These are phyloP conservation scores for Drosophila triauraria DNA, from an alignment of 1,140 invertebrate species.

Conservation along the genomic window DNA sequence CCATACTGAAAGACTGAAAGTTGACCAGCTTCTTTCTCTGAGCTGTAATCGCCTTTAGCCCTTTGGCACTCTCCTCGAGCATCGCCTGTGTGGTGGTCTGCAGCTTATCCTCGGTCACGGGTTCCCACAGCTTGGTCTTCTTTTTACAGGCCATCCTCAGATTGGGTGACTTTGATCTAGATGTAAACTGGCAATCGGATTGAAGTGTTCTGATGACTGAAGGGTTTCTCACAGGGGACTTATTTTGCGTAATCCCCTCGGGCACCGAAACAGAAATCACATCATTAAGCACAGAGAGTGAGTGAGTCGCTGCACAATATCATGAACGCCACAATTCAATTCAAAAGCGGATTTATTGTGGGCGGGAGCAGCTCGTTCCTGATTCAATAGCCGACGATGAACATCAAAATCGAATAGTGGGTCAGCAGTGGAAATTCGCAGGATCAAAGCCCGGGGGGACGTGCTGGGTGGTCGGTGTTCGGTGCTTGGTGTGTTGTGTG, in stretches of 20 bases:
- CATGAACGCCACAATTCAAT: constrained; percentile 51
- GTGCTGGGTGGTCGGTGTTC: not conserved
- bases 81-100: constrained; percentile 64
- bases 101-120: constrained; percentile 48
- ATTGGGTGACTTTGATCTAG: not conserved
- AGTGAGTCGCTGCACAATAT: constrained; percentile 23
- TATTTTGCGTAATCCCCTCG: constrained; percentile 1
- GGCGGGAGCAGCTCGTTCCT: constrained; percentile 42
- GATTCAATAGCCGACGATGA: constrained; percentile 55
- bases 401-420: constrained; percentile 55
- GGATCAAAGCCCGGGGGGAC: not conserved
- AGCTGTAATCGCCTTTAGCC: constrained; percentile 22
- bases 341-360: constrained; percentile 60
- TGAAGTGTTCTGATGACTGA: constrained; percentile 9
- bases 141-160: constrained; percentile 43
- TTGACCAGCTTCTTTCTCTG: constrained; percentile 59
- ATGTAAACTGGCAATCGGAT: constrained; percentile 4
- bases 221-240: constrained; percentile 8
- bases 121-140: constrained; percentile 55
- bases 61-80: constrained; percentile 57
- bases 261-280: constrained; percentile 56
- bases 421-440: constrained; percentile 27
- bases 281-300: constrained; percentile 53
- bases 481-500: not conserved
- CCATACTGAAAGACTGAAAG: constrained; percentile 70